A percentile compares a stretch with the other conserved stretches of the same genome.
Conservation (phyloP, 2,113 vertebrate species). For the Misgurnus mizolepis region DNA sequence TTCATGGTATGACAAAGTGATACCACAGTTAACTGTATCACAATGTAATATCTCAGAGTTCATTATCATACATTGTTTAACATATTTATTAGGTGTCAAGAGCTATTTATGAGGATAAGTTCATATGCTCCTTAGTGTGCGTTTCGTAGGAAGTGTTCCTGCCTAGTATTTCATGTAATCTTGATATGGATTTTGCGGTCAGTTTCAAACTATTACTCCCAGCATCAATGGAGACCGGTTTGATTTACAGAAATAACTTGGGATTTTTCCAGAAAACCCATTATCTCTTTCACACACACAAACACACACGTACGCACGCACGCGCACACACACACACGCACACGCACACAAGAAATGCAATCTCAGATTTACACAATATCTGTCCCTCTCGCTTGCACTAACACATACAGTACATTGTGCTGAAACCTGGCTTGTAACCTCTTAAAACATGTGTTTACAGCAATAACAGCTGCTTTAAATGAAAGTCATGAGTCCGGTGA, state of each 20-base stretch:
- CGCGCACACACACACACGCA: constrained; percentile 25
- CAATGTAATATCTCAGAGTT: neutral
- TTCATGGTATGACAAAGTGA: no score
- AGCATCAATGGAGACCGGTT: constrained; percentile 32
- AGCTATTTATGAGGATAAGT: neutral
- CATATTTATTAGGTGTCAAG: neutral
- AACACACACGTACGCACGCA: constrained; percentile 18
- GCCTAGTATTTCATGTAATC: constrained; percentile 23
- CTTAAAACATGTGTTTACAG: neutral
- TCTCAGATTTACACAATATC: constrained; percentile 37
- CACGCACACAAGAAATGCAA: constrained; percentile 22
- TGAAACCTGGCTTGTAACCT: constrained; percentile 11
- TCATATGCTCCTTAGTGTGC: neutral
- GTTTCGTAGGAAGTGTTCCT: neutral
- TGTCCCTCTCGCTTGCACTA: neutral
- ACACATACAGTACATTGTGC: neutral
- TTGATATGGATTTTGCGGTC: constrained; percentile 40
- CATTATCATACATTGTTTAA: constrained; percentile 5
- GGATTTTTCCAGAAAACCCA: constrained; percentile 53
- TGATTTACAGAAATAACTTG: constrained; percentile 57
- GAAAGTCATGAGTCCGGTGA: constrained; percentile 2
- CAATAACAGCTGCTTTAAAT: constrained; percentile 24
- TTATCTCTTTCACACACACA: constrained; percentile 41
- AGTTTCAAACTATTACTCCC: constrained; percentile 49
- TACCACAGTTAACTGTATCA: neutral